These are phyloP conservation scores for Drosophila melanocephala DNA, from an alignment of 2,888 invertebrate species.

Conservation along the genomic window DNA sequence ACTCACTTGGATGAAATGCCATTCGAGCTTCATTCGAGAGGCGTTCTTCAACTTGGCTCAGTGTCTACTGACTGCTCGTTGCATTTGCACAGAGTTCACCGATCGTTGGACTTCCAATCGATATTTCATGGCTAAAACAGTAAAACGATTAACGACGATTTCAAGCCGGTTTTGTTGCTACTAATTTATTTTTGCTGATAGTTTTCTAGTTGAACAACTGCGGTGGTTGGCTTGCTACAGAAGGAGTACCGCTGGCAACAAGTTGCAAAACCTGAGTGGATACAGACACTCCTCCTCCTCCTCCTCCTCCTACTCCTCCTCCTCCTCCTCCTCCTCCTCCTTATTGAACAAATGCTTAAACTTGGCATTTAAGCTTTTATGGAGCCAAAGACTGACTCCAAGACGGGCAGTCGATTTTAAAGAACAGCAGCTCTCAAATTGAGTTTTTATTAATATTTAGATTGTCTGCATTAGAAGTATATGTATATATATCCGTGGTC, in stretches of 20 bases:
- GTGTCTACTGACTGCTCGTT: not conserved
- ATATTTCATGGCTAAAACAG: conserved; percentile 2
- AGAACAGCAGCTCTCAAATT: not conserved
- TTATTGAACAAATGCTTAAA: not conserved
- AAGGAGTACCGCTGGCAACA: not conserved
- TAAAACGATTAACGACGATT: not conserved
- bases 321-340: not conserved
- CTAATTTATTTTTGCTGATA: not conserved
- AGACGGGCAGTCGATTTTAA: not conserved
- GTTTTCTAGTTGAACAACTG: not conserved
- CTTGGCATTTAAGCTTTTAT: not conserved
- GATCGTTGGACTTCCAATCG: not conserved
- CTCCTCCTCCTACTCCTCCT: not conserved
- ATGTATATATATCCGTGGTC: not conserved
- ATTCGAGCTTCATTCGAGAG: not conserved
- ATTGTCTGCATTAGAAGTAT: too few relatives aligned
- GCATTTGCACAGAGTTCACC: not conserved
- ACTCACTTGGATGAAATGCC: not conserved
- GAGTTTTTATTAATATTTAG: too few relatives aligned
- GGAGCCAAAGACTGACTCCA: not conserved
- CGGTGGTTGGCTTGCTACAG: not conserved
- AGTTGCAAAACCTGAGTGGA: conserved; percentile 1
- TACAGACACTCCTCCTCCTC: not conserved
- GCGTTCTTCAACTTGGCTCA: not conserved
- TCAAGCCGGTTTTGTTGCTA: not conserved